Percentiles rank a stretch among this genome's conserved stretches.
These are phyloP conservation scores for Piliocolobus tephrosceles DNA, from an alignment of 2,113 vertebrate species.

Conservation along the genomic window DNA sequence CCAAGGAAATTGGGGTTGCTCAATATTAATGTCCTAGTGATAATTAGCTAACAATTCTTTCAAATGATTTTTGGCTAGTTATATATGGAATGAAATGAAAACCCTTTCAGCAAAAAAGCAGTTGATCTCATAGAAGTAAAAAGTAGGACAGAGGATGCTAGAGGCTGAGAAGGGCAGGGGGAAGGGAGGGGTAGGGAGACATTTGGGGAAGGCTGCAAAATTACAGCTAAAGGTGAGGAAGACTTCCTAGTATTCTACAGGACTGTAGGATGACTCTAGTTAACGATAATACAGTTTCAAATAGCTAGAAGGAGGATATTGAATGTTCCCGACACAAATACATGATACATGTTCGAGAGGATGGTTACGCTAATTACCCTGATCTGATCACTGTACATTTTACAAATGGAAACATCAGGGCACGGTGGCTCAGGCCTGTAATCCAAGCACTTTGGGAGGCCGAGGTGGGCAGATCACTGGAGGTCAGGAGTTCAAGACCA, in stretches of 20 bases:
- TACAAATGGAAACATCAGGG: not conserved
- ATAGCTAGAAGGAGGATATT: not conserved
- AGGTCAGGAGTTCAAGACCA: no score
- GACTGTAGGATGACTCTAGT: not conserved
- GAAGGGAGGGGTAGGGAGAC: not conserved
- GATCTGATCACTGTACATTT: not conserved
- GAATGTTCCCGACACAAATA: not conserved
- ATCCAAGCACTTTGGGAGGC: no score
- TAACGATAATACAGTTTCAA: not conserved
- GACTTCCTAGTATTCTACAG: not conserved
- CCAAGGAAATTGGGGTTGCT: not conserved
- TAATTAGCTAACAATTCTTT: not conserved
- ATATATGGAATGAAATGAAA: not conserved
- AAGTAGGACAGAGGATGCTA: not conserved
- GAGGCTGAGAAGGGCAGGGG: not conserved
- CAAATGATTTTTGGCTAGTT: not conserved
- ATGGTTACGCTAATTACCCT: not conserved
- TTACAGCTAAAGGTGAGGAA: not conserved
- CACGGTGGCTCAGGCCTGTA: no score
- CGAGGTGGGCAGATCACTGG: no score
- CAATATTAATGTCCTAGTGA: not conserved
- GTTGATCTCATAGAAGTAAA: not conserved
- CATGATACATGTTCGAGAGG: not conserved
- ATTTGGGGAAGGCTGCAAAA: not conserved
- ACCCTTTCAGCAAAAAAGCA: not conserved